A percentile compares a stretch with the other conserved stretches of the same genome.
phyloP scores from a whole-genome alignment of 2,888 invertebrate species.

The Hemicrepidius hirtus region DNA sequence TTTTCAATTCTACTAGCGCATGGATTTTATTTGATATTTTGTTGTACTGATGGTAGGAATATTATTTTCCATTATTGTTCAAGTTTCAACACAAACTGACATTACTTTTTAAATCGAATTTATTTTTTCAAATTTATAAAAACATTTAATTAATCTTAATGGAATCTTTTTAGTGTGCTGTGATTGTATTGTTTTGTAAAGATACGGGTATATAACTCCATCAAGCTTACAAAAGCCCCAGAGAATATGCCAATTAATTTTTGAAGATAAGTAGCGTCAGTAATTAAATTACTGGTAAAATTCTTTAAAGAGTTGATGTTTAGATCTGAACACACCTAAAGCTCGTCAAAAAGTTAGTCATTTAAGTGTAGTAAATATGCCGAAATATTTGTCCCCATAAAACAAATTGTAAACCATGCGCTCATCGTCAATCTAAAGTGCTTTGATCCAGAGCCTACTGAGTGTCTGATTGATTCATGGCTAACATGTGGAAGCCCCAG shows the following conservation, averaged over 20 bases:
- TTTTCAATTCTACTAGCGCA: conserved; percentile 44
- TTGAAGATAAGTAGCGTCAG: no score
- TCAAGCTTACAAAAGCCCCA: no score
- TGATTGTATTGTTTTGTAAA: no score
- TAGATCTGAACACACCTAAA: conserved; percentile 16
- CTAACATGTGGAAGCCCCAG: conserved; percentile 68
- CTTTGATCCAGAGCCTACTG: conserved; percentile 67
- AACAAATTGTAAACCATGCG: conserved; percentile 62
- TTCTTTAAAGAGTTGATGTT: no score
- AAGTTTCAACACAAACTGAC: neutral
- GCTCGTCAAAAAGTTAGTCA: conserved; percentile 33
- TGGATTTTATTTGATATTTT: conserved; percentile 36
- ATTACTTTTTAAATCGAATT: no score
- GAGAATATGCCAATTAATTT: no score
- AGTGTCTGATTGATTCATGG: conserved; percentile 70
- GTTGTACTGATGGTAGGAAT: neutral
- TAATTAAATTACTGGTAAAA: no score
- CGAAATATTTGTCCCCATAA: conserved; percentile 50
- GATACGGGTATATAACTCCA: no score
- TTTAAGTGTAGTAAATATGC: conserved; percentile 41
- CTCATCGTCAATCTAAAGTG: conserved; percentile 66
- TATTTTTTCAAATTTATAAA: no score
- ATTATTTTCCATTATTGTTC: conserved; percentile 9
- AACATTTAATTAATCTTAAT: no score
- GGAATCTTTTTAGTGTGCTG: no score